These are phyloP conservation scores for Drosophila tripunctata DNA, from an alignment of 2,888 invertebrate genomes.

Conservation along the genomic window DNA sequence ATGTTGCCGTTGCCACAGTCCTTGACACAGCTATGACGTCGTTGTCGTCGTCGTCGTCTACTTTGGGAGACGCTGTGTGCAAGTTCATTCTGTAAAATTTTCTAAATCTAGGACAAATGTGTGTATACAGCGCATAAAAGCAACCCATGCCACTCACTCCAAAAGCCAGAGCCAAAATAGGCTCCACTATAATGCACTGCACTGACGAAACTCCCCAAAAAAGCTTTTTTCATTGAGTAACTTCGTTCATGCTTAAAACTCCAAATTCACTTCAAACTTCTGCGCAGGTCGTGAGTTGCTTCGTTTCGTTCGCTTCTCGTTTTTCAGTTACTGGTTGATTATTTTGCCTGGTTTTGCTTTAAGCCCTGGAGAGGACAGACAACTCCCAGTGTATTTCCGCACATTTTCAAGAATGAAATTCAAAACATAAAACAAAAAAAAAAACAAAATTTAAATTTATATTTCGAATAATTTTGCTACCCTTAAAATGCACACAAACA, in stretches of 20 bases:
- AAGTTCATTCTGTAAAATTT: slow-evolving; percentile 72
- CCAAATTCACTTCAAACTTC: slow-evolving; percentile 57
- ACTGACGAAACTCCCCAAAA: slow-evolving; percentile 1
- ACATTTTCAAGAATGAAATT: slow-evolving; percentile 53
- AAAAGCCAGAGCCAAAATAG: slow-evolving; percentile 7
- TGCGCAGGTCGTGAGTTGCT: slow-evolving; percentile 70
- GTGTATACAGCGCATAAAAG: slow-evolving; percentile 36
- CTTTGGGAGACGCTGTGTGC: slow-evolving; percentile 23
- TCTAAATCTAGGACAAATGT: slow-evolving; percentile 69
- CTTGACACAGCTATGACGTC: slow-evolving; percentile 70
- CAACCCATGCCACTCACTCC: neutral
- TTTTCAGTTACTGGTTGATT: too few species aligned
- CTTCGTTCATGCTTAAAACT: slow-evolving; percentile 59
- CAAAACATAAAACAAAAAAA: slow-evolving; percentile 9
- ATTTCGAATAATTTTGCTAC: slow-evolving; percentile 43
- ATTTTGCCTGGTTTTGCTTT: neutral
- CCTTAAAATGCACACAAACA: slow-evolving; percentile 28
- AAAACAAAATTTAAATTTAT: slow-evolving; percentile 18
- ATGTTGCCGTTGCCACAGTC: slow-evolving; percentile 46
- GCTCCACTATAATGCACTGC: too few species aligned
- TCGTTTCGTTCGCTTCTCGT: slow-evolving; percentile 45
- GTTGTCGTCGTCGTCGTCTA: slow-evolving; percentile 51
- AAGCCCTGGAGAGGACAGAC: neutral
- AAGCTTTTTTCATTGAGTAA: slow-evolving; percentile 77
- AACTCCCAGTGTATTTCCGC: too few species aligned